A percentile compares a stretch with the other conserved stretches of the same genome.
Evolutionary conservation across 2,888 invertebrate genomes (phyloP).

Genomic region (Gerris lacustris): DNA sequence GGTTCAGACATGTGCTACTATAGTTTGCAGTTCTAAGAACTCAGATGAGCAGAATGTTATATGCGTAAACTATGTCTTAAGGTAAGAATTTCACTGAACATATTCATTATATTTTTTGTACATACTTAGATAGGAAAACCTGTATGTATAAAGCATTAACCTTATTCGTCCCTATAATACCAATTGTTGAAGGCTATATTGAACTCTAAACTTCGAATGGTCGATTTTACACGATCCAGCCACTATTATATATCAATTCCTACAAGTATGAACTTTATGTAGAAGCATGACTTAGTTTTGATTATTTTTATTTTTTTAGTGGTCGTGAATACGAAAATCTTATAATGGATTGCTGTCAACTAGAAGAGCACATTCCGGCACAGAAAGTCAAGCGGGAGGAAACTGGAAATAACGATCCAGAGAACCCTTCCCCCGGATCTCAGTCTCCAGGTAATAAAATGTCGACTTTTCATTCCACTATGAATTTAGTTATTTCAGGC

Average conservation of each 20-base stretch:
- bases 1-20: slow-evolving; percentile 94
- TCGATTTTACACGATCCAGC: too few relatives aligned
- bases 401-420: slow-evolving; percentile 58
- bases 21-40: slow-evolving; percentile 89
- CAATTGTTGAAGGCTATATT: too few relatives aligned
- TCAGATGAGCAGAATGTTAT: slow-evolving; percentile 95
- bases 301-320: slow-evolving; percentile 42
- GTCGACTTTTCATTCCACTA: slow-evolving; percentile 10
- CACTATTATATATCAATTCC: too few relatives aligned
- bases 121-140: too few relatives aligned
- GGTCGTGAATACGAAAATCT: slow-evolving; percentile 79
- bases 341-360: slow-evolving; percentile 86
- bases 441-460: slow-evolving; percentile 41
- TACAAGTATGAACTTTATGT: too few relatives aligned
- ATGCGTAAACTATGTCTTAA: slow-evolving; percentile 92
- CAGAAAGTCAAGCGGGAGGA: slow-evolving; percentile 71
- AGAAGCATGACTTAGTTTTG: not conserved
- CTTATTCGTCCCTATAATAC: too few relatives aligned
- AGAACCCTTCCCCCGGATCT: slow-evolving; percentile 77
- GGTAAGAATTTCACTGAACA: slow-evolving; percentile 44
- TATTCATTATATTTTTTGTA: too few relatives aligned
- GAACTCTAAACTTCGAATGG: too few relatives aligned
- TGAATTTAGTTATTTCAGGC: not conserved
- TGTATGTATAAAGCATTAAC: too few relatives aligned
- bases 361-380: slow-evolving; percentile 62